Evolutionary conservation across 2,113 vertebrate genomes (phyloP), one percentile per base, ranked within the genome.

Genomic region (Ptilorrhoa leucosticta): DNA sequence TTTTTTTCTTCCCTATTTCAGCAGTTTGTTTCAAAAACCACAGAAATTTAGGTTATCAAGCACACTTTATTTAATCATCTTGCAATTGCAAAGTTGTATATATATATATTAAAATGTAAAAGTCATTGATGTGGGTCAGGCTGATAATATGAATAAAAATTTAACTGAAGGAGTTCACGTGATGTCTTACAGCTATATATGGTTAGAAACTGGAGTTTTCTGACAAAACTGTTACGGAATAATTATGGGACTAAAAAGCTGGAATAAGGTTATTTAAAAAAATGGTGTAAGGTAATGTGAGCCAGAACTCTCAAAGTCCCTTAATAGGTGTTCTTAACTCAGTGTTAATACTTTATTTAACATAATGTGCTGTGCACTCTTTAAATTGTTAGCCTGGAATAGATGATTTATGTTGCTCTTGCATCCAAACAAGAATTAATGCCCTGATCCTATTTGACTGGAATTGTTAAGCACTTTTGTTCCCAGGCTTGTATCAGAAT

Each of bases 311-410:
- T 96, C 90, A 73, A 94, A 96, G 92, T 95, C 94, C 93, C 94
- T 96, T 92, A 97, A 94, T 89, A 91, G 88, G 80, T 96, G 91
- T 84, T 95, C 95, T 94, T 97, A 95, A 93, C 90, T 95, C 87
- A 87, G 58, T 78, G 64, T 88, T 96, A 96, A 96, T 94, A 94
- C 90, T 96, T 97, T 80, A 93, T 95, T 97, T 96, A 96, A 97
- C 48, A 51, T 93, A 93, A 94, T 33, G 26, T 3, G 50, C 73
- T 92, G 80, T 95, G 88, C 83, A 47, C 60, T 96, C 86, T 87
- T 96, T 91, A 95, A 96, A 91, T 88, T 91, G 92, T 86, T 96
- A 83, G 80, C 87, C 95, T 68, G 56, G 93, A 96, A 87, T 31
- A 66, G 71, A 54, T 83, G 85, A 97, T 94, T 96, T 95, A 94